These are phyloP conservation scores for Megalops atlanticus DNA, from an alignment of 2,113 vertebrate species.

Conservation along the genomic window DNA sequence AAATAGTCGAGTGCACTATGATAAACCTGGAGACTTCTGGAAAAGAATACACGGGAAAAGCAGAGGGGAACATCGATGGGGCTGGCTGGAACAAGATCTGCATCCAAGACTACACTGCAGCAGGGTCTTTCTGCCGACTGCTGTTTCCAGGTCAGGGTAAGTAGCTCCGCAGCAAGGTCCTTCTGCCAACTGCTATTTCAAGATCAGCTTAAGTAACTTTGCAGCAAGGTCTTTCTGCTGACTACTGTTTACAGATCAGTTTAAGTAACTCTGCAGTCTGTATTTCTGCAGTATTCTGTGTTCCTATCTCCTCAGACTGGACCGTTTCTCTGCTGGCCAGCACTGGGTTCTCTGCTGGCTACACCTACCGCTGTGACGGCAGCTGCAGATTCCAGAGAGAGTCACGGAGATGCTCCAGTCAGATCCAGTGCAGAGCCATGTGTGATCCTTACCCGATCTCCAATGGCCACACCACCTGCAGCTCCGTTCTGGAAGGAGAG, in stretches of 20 bases:
- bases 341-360: background rate
- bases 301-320: slow-evolving; percentile 21
- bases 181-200: slow-evolving; percentile 25
- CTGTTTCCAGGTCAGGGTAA: too few relatives aligned
- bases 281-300: background rate
- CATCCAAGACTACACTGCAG: slow-evolving; percentile 15
- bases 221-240: slow-evolving; percentile 18
- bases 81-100: slow-evolving; percentile 24
- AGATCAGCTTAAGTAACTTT: slow-evolving; percentile 5
- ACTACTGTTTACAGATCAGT: slow-evolving; percentile 8
- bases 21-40: slow-evolving; percentile 9
- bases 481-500: slow-evolving; percentile 16
- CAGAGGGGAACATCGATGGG: background rate
- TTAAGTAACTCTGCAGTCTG: slow-evolving; percentile 1
- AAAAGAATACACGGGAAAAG: background rate
- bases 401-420: background rate
- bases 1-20: background rate
- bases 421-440: slow-evolving; percentile 24
- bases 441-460: background rate
- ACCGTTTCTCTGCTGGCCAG: background rate
- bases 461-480: slow-evolving; percentile 10
- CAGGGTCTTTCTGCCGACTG: slow-evolving; percentile 11
- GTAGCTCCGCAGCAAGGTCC: background rate
- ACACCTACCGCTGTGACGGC: background rate
- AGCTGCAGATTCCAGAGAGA: background rate